phyloP scores from a whole-genome alignment of 2,888 invertebrate species.

The Drosophila maculinotata region DNA sequence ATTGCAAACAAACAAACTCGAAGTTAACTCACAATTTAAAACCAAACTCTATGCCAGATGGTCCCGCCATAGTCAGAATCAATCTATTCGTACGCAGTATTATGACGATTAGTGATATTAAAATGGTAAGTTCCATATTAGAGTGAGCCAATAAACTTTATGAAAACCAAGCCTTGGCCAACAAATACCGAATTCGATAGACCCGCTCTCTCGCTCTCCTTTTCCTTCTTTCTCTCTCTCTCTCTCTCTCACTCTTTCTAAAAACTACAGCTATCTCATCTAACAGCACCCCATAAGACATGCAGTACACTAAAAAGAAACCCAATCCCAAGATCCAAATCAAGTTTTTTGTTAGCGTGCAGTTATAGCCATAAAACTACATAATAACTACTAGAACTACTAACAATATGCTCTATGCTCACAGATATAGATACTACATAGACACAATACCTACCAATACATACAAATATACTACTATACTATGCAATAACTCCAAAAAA shows the following conservation, averaged over 20 bases:
- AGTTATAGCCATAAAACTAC: conserved; percentile 33
- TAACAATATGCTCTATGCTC: conserved; percentile 46
- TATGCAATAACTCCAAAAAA: conserved; percentile 29
- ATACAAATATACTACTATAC: conserved; percentile 20
- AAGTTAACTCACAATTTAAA: conserved; percentile 60
- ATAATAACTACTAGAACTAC: conserved; percentile 32
- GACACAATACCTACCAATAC: conserved; percentile 15
- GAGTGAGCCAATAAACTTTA: conserved; percentile 31
- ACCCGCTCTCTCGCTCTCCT: conserved; percentile 19
- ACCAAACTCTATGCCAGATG: conserved; percentile 89
- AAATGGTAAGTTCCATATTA: conserved; percentile 94
- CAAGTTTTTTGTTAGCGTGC: conserved; percentile 39
- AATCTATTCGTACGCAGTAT: conserved; percentile 99
- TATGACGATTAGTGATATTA: conserved; percentile 99
- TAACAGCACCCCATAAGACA: conserved; percentile 44
- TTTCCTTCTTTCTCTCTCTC: conserved; percentile 5
- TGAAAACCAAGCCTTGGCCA: conserved; percentile 33
- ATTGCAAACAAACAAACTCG: conserved; percentile 32
- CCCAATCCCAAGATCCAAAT: conserved; percentile 13
- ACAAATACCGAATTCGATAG: conserved; percentile 39
- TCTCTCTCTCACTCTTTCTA: conserved; percentile 1
- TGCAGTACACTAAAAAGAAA: conserved; percentile 34
- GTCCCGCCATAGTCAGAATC: conserved; percentile 98
- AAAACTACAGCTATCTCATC: conserved; percentile 17
- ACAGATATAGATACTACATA: conserved; percentile 30